Conservation (phyloP, 2,888 invertebrate genomes). For the Melinaea marsaeus region DNA sequence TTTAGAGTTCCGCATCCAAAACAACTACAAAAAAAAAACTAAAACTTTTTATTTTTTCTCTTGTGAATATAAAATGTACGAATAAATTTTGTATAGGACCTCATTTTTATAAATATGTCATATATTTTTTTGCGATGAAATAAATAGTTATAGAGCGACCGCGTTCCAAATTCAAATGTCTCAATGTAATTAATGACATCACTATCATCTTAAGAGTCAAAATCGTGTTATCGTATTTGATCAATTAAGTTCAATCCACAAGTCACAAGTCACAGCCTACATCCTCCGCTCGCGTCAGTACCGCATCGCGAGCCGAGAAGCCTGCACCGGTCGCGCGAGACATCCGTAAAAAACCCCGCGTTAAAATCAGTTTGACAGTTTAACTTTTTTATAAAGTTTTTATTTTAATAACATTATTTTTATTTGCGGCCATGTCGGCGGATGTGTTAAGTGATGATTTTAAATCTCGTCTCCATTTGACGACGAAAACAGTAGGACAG, state of each 20-base stretch:
- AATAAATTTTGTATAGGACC: too few relatives aligned
- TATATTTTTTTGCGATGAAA: too few relatives aligned
- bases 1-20: too few relatives aligned
- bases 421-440: conserved; percentile 78
- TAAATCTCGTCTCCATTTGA: conserved; percentile 83
- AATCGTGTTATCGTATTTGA: conserved; percentile 49
- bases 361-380: conserved; percentile 8
- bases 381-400: conserved; percentile 15
- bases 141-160: too few relatives aligned
- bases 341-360: conserved; percentile 37
- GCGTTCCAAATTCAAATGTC: too few relatives aligned
- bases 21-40: too few relatives aligned
- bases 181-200: conserved; percentile 10
- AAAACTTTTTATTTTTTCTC: too few relatives aligned
- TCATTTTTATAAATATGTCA: too few relatives aligned
- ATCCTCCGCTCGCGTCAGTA: conserved; percentile 52
- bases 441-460: conserved; percentile 89
- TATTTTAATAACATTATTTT: conserved; percentile 28
- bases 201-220: conserved; percentile 30
- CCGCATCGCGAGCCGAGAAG: conserved; percentile 66
- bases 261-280: conserved; percentile 48
- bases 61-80: too few relatives aligned
- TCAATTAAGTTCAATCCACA: conserved; percentile 65
- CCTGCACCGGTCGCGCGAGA: conserved; percentile 49
- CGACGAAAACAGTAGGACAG: conserved; percentile 89